Evolutionary conservation across 2,888 invertebrate species (phyloP).

Genomic region (Eupeodes luniger): DNA sequence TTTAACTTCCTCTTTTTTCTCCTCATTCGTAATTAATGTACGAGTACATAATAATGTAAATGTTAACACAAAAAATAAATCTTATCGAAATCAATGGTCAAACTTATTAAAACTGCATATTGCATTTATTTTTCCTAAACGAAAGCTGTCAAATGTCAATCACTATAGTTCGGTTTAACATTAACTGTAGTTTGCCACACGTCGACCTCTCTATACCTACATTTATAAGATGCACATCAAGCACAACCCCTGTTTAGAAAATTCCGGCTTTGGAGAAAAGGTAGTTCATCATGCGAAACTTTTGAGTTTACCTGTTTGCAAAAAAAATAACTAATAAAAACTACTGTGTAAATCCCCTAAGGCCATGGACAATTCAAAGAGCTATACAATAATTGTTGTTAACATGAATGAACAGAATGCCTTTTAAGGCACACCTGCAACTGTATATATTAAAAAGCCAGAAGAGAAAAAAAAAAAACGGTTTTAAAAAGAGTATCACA

Average conservation of each 20-base stretch:
- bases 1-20: background rate
- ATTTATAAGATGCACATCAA: background rate
- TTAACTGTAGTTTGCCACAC: slow-evolving; percentile 23
- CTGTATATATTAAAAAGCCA: background rate
- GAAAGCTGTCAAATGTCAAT: slow-evolving; percentile 26
- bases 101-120: slow-evolving; percentile 37
- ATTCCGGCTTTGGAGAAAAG: slow-evolving; percentile 29
- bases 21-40: background rate
- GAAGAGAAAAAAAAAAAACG: slow-evolving; percentile 3
- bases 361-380: slow-evolving; percentile 54
- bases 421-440: slow-evolving; percentile 30
- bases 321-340: slow-evolving; percentile 2
- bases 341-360: slow-evolving; percentile 37
- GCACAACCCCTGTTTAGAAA: slow-evolving; percentile 35
- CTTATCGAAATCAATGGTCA: slow-evolving; percentile 24
- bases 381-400: slow-evolving; percentile 16
- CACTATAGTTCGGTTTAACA: slow-evolving; percentile 27
- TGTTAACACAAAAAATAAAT: too few relatives aligned
- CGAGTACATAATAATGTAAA: too few relatives aligned
- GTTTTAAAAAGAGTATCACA: slow-evolving; percentile 39
- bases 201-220: background rate
- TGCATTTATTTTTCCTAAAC: background rate
- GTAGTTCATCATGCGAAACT: slow-evolving; percentile 31
- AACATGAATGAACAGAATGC: slow-evolving; percentile 30
- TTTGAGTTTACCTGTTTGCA: slow-evolving; percentile 36